Base-by-base conservation (phyloP, 2,113 vertebrate genomes). In the Lamprotornis superbus region DNA sequence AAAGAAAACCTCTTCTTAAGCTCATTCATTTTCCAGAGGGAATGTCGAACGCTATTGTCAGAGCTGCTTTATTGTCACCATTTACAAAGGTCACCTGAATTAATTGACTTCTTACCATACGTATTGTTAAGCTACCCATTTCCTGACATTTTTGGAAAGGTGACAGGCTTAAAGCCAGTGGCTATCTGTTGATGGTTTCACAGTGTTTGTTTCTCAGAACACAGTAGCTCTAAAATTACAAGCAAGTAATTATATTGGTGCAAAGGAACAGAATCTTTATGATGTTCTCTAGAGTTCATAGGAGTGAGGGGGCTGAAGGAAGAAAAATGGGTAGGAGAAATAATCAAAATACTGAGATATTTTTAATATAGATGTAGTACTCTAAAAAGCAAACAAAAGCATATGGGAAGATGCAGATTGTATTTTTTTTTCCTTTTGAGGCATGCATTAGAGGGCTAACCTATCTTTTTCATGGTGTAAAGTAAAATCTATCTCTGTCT, bases 61-160 rank as follows among this genome's bases (percentile, higher is more conserved):
- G 96, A 91, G 83, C 92, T 96, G 83, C 95, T 97, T 97, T 97
- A 96, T 94, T 96, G 97, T 97, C 95, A 91, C 96, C 94, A 75
- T 96, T 97, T 97, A 94, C 97, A 98, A 97, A 98, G 98, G 98
- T 98, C 94, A 92, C 78, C 83, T 83, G 95, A 97, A 98, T 98
- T 97, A 98, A 98, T 95, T 97, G 96, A 97, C 96, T 98, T 95
- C 97, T 97, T 95, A 69, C 77, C 42, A 87, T 93, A 94, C 59
- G 2, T 95, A 95, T 93, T 94, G 90, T 97, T 96, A 97, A 96
- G 81, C 40, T 91, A 71, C 81, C 90, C 73, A 3, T 85, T 94
- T 95, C 94, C 93, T 90, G 96, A 96, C 87, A 69, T 97, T 93
- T 96, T 87, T 93, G 90, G 92, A 75, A 94, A 96, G 93, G 94